phyloP scores from a whole-genome alignment of 1,140 invertebrate genomes.

The Drosophila cardini region DNA sequence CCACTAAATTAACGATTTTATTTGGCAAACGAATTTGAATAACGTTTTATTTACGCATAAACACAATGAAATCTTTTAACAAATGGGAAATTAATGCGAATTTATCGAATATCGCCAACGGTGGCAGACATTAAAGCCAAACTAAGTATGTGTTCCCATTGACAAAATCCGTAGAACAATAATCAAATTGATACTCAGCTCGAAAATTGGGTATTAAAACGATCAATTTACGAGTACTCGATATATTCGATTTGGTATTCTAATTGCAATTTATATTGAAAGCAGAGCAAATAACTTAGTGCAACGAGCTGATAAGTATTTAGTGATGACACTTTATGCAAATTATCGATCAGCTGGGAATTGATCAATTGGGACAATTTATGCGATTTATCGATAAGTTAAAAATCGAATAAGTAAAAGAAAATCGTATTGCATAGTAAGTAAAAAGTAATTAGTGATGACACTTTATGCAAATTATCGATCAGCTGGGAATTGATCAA shows the following conservation, averaged over 20 bases:
- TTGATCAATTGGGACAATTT: background rate
- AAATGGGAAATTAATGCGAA: constrained; percentile 47
- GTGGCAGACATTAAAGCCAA: constrained; percentile 55
- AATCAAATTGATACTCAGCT: background rate
- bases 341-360: background rate
- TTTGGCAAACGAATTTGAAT: constrained; percentile 35
- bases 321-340: background rate
- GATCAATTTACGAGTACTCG: background rate
- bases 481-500: background rate
- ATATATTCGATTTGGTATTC: background rate
- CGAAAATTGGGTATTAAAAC: background rate
- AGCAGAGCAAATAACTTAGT: background rate
- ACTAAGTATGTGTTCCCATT: constrained; percentile 23
- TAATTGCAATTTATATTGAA: constrained; percentile 28
- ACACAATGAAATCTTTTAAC: constrained; percentile 33
- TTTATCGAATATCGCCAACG: constrained; percentile 26
- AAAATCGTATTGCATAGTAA: no score
- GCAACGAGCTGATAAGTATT: background rate
- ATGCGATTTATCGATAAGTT: no score
- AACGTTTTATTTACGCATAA: constrained; percentile 51
- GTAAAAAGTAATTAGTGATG: background rate
- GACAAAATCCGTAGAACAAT: constrained; percentile 4
- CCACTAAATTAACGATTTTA: constrained; percentile 47
- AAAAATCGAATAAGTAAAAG: no score
- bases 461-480: background rate